Evolutionary conservation across 2,113 vertebrate species (phyloP).

Genomic region (Ariopsis seemanni): DNA sequence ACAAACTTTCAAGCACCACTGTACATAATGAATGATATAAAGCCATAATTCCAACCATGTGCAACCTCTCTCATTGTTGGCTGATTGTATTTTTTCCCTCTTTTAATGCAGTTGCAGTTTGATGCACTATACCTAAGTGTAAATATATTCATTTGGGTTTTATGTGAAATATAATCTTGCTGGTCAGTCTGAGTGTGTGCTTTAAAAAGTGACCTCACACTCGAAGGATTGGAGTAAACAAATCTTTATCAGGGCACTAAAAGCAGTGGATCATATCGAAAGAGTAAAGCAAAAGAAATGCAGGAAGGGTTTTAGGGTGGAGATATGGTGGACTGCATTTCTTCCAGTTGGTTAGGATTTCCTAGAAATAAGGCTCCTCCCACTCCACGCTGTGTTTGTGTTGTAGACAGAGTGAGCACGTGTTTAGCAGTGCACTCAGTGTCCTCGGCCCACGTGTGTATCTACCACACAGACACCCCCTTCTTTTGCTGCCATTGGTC

Average conservation of each 20-base stretch:
- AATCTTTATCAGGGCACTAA: not conserved
- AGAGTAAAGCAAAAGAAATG: not conserved
- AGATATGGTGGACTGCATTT: conserved; percentile 35
- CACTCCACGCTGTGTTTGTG: conserved; percentile 50
- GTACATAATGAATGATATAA: not conserved
- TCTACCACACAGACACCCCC: conserved; percentile 41
- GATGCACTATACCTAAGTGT: not conserved
- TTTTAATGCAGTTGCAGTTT: not conserved
- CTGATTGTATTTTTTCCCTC: not conserved
- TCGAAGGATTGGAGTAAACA: conserved; percentile 18
- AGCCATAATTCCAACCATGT: not conserved
- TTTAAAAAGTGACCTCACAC: conserved; percentile 20
- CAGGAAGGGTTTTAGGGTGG: conserved; percentile 8
- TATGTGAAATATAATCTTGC: conserved; percentile 29
- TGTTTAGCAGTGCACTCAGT: conserved; percentile 50
- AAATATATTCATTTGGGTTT: conserved; percentile 3
- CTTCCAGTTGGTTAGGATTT: conserved; percentile 59
- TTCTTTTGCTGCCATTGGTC: conserved; percentile 14
- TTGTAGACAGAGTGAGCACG: conserved; percentile 56
- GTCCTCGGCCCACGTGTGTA: conserved; percentile 50
- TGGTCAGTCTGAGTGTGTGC: conserved; percentile 20
- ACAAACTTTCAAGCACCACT: too few species aligned
- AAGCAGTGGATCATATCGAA: not conserved
- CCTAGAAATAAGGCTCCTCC: conserved; percentile 56
- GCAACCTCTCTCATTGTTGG: not conserved